These are phyloP conservation scores for Drosophila subpulchrella DNA, from an alignment of 1,140 invertebrate genomes.

Conservation along the genomic window DNA sequence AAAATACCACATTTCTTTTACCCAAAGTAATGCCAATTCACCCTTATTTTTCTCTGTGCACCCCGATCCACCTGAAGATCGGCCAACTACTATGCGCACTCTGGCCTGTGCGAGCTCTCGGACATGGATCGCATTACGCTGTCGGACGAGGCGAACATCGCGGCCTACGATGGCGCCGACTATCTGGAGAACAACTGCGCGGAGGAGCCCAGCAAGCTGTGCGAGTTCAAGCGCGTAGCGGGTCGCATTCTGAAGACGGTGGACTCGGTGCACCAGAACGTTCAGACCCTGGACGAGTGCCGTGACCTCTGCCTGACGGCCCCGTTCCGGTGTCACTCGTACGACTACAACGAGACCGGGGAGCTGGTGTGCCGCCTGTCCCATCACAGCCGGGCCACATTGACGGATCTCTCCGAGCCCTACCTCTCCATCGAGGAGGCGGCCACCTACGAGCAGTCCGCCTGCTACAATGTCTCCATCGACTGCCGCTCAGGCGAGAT, in stretches of 20 bases:
- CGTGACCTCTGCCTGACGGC: constrained; percentile 94
- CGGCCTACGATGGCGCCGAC: constrained; percentile 89
- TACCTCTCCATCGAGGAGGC: constrained; percentile 95
- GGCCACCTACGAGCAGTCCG: constrained; percentile 95
- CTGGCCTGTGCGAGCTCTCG: constrained; percentile 93
- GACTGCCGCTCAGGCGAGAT: constrained; percentile 96
- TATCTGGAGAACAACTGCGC: constrained; percentile 96
- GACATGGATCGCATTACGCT: constrained; percentile 96
- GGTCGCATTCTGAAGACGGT: constrained; percentile 96
- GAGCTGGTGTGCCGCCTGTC: constrained; percentile 96
- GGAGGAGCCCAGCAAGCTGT: constrained; percentile 94
- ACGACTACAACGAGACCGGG: constrained; percentile 96
- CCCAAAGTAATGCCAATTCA: background rate
- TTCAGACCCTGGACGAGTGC: constrained; percentile 93
- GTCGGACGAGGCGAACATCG: constrained; percentile 90
- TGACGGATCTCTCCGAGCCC: constrained; percentile 95
- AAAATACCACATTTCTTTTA: too few species aligned
- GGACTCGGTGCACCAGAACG: constrained; percentile 96
- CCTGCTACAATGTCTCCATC: constrained; percentile 97
- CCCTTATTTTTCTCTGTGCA: constrained; percentile 7
- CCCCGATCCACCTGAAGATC: constrained; percentile 88
- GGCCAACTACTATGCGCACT: constrained; percentile 94
- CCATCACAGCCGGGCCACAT: constrained; percentile 94
- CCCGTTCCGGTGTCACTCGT: constrained; percentile 94
- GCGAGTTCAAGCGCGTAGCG: constrained; percentile 95